phyloP scores from a whole-genome alignment of 2,797 vertebrate genomes.

The Arrhamphus sclerolepis region DNA sequence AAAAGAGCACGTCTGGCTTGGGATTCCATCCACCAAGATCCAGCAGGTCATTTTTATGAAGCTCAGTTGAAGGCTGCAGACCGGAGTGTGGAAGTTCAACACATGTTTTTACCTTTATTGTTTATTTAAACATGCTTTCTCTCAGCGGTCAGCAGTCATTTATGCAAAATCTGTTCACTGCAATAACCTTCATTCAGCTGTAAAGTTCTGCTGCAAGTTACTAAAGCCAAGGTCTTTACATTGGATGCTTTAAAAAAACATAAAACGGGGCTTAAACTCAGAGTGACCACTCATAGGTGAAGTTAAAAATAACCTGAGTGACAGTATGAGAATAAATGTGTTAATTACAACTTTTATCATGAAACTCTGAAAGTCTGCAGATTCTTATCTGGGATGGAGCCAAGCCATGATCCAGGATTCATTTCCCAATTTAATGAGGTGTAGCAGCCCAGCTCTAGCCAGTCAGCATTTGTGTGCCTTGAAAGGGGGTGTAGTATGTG shows the following conservation, averaged over 20 bases:
- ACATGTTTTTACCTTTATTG: conserved; percentile 4
- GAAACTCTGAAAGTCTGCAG: conserved; percentile 55
- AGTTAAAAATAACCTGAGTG: conserved; percentile 19
- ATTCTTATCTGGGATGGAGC: conserved; percentile 69
- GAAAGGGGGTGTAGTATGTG: conserved; percentile 2
- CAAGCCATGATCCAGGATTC: conserved; percentile 65
- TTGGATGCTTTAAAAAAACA: conserved; percentile 1
- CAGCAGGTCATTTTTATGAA: conserved; percentile 49
- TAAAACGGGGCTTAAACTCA: conserved; percentile 3
- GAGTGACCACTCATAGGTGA: conserved; percentile 19
- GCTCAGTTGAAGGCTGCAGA: conserved; percentile 47
- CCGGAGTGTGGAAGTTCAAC: conserved; percentile 8
- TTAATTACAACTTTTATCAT: conserved; percentile 66
- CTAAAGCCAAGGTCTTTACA: not conserved
- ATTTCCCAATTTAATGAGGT: conserved; percentile 81
- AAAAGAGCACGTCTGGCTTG: conserved; percentile 34
- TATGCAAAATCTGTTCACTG: conserved; percentile 4
- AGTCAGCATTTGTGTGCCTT: conserved; percentile 47
- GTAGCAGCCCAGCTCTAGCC: conserved; percentile 57
- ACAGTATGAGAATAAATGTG: conserved; percentile 61
- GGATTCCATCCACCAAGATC: conserved; percentile 62
- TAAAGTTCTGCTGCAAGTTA: not conserved
- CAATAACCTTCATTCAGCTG: not conserved
- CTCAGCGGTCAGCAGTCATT: conserved; percentile 2
- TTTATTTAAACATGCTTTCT: conserved; percentile 19